Evolutionary conservation across 2,888 invertebrate genomes (phyloP).

Genomic region (Phengaris arion): DNA sequence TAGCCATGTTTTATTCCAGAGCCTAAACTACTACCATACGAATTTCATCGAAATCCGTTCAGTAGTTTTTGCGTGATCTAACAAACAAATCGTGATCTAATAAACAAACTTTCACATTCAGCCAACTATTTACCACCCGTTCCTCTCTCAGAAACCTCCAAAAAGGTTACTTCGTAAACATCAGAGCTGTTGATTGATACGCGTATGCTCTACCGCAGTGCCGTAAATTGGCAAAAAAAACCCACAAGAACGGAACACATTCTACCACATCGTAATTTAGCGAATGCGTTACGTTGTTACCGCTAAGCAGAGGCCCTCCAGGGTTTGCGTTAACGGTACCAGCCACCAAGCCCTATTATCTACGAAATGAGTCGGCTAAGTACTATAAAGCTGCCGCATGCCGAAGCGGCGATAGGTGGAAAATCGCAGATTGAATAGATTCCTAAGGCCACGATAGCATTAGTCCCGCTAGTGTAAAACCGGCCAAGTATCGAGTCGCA

Average conservation of each 20-base stretch:
- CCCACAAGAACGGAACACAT: neutral
- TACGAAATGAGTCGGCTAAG: neutral
- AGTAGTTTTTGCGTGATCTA: too few relatives aligned
- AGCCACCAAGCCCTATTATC: slow-evolving; percentile 31
- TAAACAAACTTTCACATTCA: too few relatives aligned
- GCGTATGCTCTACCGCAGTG: neutral
- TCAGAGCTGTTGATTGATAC: neutral
- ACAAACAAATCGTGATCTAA: too few relatives aligned
- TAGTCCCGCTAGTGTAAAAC: too few relatives aligned
- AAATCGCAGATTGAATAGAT: slow-evolving; percentile 8
- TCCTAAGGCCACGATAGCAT: neutral
- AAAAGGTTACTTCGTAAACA: too few relatives aligned
- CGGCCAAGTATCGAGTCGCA: too few relatives aligned
- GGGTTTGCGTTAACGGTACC: slow-evolving; percentile 44
- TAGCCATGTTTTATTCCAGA: too few relatives aligned
- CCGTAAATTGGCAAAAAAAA: neutral
- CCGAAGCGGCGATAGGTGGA: neutral
- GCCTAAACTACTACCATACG: too few relatives aligned
- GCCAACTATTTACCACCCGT: too few relatives aligned
- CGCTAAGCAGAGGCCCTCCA: slow-evolving; percentile 45
- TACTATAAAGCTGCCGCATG: neutral
- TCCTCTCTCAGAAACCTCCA: too few relatives aligned
- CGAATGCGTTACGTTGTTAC: slow-evolving; percentile 32
- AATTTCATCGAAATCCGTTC: too few relatives aligned
- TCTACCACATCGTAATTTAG: neutral